A percentile compares a stretch with the other conserved stretches of the same genome.
Conservation (phyloP, 2,797 vertebrate species). For the Echiichthys vipera region DNA sequence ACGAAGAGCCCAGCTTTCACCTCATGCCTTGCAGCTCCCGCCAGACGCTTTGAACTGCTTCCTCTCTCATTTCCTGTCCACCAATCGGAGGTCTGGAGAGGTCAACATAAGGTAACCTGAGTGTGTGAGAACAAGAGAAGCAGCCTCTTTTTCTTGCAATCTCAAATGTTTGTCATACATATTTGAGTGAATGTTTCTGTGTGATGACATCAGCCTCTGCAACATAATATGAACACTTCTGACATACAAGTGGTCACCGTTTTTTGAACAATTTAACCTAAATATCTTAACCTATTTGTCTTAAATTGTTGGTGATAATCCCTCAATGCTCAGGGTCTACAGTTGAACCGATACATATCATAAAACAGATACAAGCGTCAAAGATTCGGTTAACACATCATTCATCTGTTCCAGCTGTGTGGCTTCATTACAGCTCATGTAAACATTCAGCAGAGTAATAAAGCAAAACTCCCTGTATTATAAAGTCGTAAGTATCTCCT, state of each 20-base stretch:
- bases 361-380: too few species aligned
- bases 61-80: slow-evolving; percentile 65
- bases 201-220: neutral
- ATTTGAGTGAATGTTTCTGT: neutral
- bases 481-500: too few species aligned
- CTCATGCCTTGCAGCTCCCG: slow-evolving; percentile 24
- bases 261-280: too few species aligned
- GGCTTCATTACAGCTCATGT: too few species aligned
- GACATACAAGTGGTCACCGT: neutral
- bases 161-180: neutral
- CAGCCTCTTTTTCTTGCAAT: neutral
- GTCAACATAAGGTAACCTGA: slow-evolving; percentile 51
- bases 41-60: slow-evolving; percentile 44
- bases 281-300: too few species aligned
- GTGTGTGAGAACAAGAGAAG: slow-evolving; percentile 35
- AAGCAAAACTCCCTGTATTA: too few species aligned
- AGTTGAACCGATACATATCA: too few species aligned
- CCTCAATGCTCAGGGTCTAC: too few species aligned
- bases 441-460: too few species aligned
- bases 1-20: slow-evolving; percentile 24
- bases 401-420: too few species aligned
- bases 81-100: slow-evolving; percentile 30
- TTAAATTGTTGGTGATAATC: too few species aligned
- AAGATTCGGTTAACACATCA: too few species aligned
- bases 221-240: neutral